Conservation (phyloP, 2,888 invertebrate genomes). For the Dinocampus coccinellae region DNA sequence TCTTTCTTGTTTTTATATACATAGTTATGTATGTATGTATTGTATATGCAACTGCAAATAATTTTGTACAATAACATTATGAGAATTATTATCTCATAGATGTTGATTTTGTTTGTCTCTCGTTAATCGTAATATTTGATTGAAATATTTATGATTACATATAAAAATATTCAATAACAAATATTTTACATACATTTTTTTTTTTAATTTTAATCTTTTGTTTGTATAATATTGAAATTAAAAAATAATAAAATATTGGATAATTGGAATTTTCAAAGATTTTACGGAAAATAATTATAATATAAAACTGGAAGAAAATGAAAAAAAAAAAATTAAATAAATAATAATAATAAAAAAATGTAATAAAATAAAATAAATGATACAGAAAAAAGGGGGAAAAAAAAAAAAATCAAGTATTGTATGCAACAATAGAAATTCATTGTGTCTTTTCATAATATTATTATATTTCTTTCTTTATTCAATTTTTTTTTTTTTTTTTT, state of each 20-base stretch:
- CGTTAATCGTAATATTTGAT: not conserved
- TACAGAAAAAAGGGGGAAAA: no score
- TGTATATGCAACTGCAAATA: slow-evolving; percentile 5
- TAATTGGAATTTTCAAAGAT: no score
- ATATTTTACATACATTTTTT: not conserved
- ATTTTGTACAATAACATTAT: slow-evolving; percentile 16
- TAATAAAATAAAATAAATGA: not conserved
- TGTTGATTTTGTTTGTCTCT: not conserved
- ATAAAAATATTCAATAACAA: not conserved
- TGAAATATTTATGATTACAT: not conserved
- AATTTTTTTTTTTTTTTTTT: not conserved
- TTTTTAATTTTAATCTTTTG: no score
- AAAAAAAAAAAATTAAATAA: no score
- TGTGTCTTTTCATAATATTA: not conserved
- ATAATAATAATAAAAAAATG: no score
- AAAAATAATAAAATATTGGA: not conserved
- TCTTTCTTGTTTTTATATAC: not conserved
- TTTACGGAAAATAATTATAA: no score
- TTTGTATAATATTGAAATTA: not conserved
- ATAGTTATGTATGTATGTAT: no score
- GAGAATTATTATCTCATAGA: slow-evolving; percentile 1
- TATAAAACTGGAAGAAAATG: no score
- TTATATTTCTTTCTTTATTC: no score
- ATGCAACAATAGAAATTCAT: not conserved
- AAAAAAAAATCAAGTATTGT: not conserved